A percentile compares a stretch with the other conserved stretches of the same genome.
These are phyloP conservation scores for Lota lota DNA, from an alignment of 2,113 vertebrate species.

Conservation along the genomic window DNA sequence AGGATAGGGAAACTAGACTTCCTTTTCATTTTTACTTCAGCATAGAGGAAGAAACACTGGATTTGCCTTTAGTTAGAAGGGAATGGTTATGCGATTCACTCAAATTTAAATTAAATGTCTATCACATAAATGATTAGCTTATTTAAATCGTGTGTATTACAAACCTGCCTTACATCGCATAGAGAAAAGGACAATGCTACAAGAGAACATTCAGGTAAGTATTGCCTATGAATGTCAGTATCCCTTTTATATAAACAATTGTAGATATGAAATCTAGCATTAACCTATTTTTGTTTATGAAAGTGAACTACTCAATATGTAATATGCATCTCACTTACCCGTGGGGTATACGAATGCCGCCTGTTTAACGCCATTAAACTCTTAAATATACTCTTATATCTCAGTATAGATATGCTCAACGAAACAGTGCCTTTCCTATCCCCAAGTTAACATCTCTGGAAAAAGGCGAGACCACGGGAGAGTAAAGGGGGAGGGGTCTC, in stretches of 20 bases:
- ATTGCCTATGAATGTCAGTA: not conserved
- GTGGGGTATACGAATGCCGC: constrained; percentile 61
- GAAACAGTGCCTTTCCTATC: constrained; percentile 6
- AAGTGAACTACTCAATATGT: not conserved
- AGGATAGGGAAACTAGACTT: constrained; percentile 20
- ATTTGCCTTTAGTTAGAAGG: not conserved
- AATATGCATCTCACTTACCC: constrained; percentile 46
- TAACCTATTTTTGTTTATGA: too few species aligned
- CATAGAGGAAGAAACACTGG: constrained; percentile 1
- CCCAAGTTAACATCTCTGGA: constrained; percentile 11
- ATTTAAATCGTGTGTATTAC: too few species aligned
- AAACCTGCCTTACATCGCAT: not conserved
- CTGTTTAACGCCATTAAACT: constrained; percentile 54
- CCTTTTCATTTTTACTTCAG: not conserved
- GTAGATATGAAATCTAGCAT: not conserved
- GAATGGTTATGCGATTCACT: not conserved
- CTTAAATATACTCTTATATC: constrained; percentile 18
- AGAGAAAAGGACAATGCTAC: not conserved
- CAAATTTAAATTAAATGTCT: not conserved
- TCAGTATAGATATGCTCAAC: not conserved
- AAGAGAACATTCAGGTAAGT: constrained; percentile 41
- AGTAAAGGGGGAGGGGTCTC: constrained; percentile 22
- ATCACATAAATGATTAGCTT: too few species aligned
- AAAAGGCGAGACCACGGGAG: not conserved
- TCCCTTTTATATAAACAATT: not conserved